These are phyloP conservation scores for Equus przewalskii DNA, from an alignment of 2,113 vertebrate genomes.

Conservation along the genomic window DNA sequence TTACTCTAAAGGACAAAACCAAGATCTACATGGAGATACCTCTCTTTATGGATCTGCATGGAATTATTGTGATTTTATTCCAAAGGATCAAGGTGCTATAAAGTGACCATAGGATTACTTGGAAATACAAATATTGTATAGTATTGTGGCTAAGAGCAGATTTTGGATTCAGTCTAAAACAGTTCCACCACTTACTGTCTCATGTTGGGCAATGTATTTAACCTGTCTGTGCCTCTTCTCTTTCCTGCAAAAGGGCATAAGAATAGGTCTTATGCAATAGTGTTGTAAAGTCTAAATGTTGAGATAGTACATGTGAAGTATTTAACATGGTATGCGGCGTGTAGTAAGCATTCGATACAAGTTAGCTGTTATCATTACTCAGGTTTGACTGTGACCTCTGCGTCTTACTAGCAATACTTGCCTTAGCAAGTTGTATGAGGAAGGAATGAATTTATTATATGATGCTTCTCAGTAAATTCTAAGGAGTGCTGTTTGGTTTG, in stretches of 20 bases:
- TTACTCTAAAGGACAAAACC: constrained; percentile 31
- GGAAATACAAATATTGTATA: neutral
- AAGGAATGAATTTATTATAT: neutral
- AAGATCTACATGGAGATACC: neutral
- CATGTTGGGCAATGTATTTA: neutral
- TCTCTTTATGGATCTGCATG: neutral
- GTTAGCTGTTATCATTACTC: neutral
- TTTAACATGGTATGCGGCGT: neutral
- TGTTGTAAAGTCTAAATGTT: constrained; percentile 11
- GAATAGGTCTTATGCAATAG: neutral
- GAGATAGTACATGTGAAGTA: neutral
- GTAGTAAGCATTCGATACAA: neutral
- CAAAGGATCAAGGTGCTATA: constrained; percentile 48
- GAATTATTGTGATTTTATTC: neutral
- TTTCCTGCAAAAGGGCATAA: neutral
- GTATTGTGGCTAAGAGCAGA: constrained; percentile 17
- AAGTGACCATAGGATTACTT: constrained; percentile 21
- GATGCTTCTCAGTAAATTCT: constrained; percentile 30
- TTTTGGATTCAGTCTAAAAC: constrained; percentile 43
- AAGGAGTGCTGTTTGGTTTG: constrained; percentile 11
- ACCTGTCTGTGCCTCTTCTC: constrained; percentile 11
- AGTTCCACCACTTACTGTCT: neutral
- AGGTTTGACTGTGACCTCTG: neutral
- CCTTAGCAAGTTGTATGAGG: neutral
- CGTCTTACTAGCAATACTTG: neutral